A percentile compares a stretch with the other conserved stretches of the same genome.
These are phyloP conservation scores for Microtus pennsylvanicus DNA, from an alignment of 2,113 vertebrate genomes.

Conservation along the genomic window DNA sequence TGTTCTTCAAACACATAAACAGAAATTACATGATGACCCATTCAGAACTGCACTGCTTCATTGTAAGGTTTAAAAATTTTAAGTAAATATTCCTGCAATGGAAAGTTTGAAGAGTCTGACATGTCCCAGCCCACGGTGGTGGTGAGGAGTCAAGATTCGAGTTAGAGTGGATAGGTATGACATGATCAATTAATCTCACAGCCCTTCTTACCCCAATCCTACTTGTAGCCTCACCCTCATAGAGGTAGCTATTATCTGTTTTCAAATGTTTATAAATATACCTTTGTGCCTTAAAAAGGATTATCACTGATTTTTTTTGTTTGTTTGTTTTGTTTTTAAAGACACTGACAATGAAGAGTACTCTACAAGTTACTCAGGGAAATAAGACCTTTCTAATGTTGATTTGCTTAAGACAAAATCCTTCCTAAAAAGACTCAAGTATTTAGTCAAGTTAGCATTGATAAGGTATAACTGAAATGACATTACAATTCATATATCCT, in stretches of 20 bases:
- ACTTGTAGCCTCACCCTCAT: not conserved
- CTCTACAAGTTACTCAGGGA: slow-evolving; percentile 47
- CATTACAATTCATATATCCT: not conserved
- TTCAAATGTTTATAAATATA: not conserved
- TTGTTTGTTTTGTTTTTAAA: not conserved
- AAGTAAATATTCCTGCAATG: slow-evolving; percentile 4
- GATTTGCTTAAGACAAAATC: slow-evolving; percentile 39
- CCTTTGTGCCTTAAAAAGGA: not conserved
- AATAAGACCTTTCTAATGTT: slow-evolving; percentile 31
- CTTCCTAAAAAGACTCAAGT: slow-evolving; percentile 13
- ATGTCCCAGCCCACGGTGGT: not conserved
- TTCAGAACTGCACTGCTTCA: slow-evolving; percentile 56
- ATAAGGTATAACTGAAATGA: slow-evolving; percentile 40
- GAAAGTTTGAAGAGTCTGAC: slow-evolving; percentile 1
- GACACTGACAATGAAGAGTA: not conserved
- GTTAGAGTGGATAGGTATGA: not conserved
- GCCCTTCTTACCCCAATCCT: not conserved
- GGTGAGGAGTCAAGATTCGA: not conserved
- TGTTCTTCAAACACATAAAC: slow-evolving; percentile 69
- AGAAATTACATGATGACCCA: slow-evolving; percentile 73
- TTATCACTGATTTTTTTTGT: slow-evolving; percentile 44
- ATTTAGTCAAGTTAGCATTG: slow-evolving; percentile 32
- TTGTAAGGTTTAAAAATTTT: slow-evolving; percentile 28
- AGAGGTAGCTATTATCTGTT: not conserved
- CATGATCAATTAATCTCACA: not conserved